Base-by-base conservation (phyloP, 1,140 invertebrate species). In the Pseudobourletiella spinata region DNA sequence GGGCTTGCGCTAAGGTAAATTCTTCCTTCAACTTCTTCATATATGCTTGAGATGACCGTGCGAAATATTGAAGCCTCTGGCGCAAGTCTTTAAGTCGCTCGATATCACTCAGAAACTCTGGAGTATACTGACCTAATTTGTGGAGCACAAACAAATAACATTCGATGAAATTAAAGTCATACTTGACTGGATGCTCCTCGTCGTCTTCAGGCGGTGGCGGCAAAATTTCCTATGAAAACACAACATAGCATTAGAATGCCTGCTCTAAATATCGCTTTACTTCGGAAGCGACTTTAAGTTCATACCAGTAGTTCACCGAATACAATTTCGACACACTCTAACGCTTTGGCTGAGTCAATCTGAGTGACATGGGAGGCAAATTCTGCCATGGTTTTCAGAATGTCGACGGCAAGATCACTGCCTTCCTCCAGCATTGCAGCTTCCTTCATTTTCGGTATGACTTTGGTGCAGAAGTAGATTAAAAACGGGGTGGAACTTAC, bases 61-160 rank as follows among this genome's bases (percentile, higher is more conserved):
- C 91, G 74, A 96, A 88, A 77, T 94, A 97, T 73, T 95, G 91
- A 50, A 98, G 77, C 68, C 83, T 81, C 51, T 89, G 74, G 63
- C 88, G 83, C 67, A 96, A 89, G 72, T 95, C 90, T 76, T 94
- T 95, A 0, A 95, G 76, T 69, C 84, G 81, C 30, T 88, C 84
- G 16, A 83, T 76, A 77, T 95, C 86, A 46, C 83, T 83, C 3
- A 97, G 78, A 77, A 87, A 89, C 65, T 88, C 86, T 4, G 89
- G 86, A 71, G 80, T 79, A 71, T 88, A 85, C 65, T 86, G 83
- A 26, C 86, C 89, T n/a, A 97, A 72, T 63, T 88, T 86, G 75
- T 97, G 93, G 68, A 97, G 86, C 15, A 87, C 81, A 75, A 84
- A 95, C 68, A 98, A 81, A 24, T 96, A 78, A 81, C 90, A 95